phyloP scores from a whole-genome alignment of 2,888 invertebrate genomes.

The Lottia gigantea region DNA sequence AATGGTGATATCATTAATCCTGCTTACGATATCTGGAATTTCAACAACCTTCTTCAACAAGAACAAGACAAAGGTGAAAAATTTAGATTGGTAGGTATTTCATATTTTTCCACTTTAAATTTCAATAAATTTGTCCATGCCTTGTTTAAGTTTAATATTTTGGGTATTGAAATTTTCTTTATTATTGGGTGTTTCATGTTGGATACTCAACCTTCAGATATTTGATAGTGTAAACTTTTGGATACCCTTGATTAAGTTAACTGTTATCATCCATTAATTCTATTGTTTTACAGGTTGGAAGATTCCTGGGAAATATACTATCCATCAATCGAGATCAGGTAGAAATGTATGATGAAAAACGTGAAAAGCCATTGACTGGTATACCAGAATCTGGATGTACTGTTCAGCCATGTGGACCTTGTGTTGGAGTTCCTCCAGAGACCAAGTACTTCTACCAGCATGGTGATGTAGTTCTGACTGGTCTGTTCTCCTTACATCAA shows the following conservation, averaged over 20 bases:
- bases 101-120: too few species aligned
- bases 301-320: constrained; percentile 41
- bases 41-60: constrained; percentile 45
- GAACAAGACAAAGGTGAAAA: constrained; percentile 32
- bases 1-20: constrained; percentile 55
- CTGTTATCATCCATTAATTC: not conserved
- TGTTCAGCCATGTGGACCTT: constrained; percentile 41
- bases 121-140: too few species aligned
- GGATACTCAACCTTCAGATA: too few species aligned
- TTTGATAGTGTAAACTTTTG: too few species aligned
- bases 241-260: too few species aligned
- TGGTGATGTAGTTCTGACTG: constrained; percentile 57
- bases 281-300: constrained; percentile 49
- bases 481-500: constrained; percentile 55
- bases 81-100: constrained; percentile 47
- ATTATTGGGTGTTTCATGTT: too few species aligned
- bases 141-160: too few species aligned
- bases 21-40: constrained; percentile 57
- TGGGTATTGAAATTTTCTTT: too few species aligned
- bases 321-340: constrained; percentile 42
- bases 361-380: constrained; percentile 31
- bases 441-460: constrained; percentile 51
- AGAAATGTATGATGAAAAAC: constrained; percentile 46
- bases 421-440: constrained; percentile 42
- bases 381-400: constrained; percentile 54